A percentile compares a stretch with the other conserved stretches of the same genome.
These are phyloP conservation scores for Lepeophtheirus salmonis DNA, from an alignment of 1,140 invertebrate genomes.

Conservation along the genomic window DNA sequence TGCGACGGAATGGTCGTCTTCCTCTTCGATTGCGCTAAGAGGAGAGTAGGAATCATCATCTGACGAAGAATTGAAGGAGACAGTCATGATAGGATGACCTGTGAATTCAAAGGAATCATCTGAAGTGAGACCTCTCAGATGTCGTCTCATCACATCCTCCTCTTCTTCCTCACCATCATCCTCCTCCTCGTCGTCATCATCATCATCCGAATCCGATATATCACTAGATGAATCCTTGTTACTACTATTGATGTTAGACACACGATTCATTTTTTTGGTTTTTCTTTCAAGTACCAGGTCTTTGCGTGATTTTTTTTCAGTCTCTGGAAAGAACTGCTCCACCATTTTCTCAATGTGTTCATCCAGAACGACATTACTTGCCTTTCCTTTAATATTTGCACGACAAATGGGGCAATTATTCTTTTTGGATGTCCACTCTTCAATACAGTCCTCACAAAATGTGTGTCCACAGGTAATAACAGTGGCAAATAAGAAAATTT, in stretches of 20 bases:
- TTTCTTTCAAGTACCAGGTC: background rate
- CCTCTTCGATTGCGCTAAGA: background rate
- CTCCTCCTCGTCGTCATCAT: conserved; percentile 7
- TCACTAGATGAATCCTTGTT: background rate
- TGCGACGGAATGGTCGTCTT: background rate
- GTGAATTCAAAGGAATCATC: background rate
- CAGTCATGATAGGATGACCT: background rate
- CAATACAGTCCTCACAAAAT: conserved; percentile 53
- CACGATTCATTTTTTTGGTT: conserved; percentile 1
- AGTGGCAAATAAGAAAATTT: conserved; percentile 45
- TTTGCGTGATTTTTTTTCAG: background rate
- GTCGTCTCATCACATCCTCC: background rate
- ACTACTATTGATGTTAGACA: background rate
- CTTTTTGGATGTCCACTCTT: conserved; percentile 47
- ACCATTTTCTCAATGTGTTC: conserved; percentile 41
- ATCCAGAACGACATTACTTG: conserved; percentile 29
- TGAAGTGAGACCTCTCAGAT: background rate
- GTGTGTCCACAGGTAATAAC: conserved; percentile 54
- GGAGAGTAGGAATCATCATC: background rate
- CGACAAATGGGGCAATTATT: conserved; percentile 52
- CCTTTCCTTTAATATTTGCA: conserved; percentile 25
- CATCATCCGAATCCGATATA: background rate
- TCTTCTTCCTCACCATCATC: background rate
- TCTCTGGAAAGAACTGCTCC: conserved; percentile 3
- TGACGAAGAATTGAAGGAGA: background rate